Evolutionary conservation across 1,140 invertebrate genomes (phyloP).

Genomic region (Hesperophylax magnus): DNA sequence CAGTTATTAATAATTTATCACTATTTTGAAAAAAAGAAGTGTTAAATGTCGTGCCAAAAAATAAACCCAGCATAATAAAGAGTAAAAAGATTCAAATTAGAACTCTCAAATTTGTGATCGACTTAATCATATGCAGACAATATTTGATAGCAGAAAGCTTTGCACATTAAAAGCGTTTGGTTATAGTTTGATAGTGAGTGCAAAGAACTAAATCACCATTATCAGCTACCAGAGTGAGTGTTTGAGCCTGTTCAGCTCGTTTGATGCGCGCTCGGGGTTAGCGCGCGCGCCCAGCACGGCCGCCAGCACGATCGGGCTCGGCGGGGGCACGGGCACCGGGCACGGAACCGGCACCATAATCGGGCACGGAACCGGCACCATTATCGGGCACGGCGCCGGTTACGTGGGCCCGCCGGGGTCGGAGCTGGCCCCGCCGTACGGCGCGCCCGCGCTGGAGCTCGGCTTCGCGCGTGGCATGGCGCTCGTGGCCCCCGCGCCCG

Average conservation of each 20-base stretch:
- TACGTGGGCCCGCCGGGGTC: constrained; percentile 62
- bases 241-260: background rate
- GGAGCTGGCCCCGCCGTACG: constrained; percentile 57
- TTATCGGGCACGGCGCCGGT: constrained; percentile 70
- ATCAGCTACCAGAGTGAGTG: constrained; percentile 13
- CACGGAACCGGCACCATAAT: constrained; percentile 64
- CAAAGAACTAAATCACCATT: background rate
- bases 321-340: constrained; percentile 40
- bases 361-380: constrained; percentile 69
- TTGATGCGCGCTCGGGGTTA: constrained; percentile 17
- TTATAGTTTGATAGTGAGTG: background rate
- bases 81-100: too few species aligned
- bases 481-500: constrained; percentile 78
- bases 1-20: too few species aligned
- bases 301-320: background rate
- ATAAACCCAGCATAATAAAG: too few species aligned
- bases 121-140: too few species aligned
- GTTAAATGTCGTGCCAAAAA: too few species aligned
- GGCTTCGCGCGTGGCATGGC: constrained; percentile 74
- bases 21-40: too few species aligned
- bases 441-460: constrained; percentile 64
- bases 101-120: too few species aligned
- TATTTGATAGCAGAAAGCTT: too few species aligned
- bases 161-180: too few species aligned
- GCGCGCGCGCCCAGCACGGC: constrained; percentile 21